Percentiles rank a stretch among this genome's conserved stretches.
Conservation (phyloP, 2,888 invertebrate genomes). For the Mactromeris polynyma region DNA sequence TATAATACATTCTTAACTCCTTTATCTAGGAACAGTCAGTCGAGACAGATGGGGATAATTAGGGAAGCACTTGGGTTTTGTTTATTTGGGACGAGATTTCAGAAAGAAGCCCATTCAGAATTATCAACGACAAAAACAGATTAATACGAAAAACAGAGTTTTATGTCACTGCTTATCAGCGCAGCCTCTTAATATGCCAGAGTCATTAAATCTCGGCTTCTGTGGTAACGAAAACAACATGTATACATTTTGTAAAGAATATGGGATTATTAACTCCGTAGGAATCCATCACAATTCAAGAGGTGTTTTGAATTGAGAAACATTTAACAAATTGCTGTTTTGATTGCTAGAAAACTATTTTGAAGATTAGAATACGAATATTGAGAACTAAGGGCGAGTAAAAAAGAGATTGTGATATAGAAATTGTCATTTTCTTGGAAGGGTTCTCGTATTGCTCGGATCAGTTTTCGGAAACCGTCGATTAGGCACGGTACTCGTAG, state of each 20-base stretch:
- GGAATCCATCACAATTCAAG: neutral
- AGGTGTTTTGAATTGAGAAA: neutral
- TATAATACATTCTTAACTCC: neutral
- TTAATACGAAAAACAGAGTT: conserved; percentile 24
- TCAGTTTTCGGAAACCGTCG: neutral
- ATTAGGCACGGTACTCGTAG: neutral
- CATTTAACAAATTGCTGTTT: neutral
- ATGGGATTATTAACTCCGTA: neutral
- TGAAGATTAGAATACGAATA: neutral
- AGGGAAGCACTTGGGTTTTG: neutral
- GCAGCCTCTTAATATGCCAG: neutral
- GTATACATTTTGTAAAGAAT: neutral
- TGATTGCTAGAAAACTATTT: neutral
- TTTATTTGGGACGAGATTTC: neutral
- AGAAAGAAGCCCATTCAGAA: conserved; percentile 26
- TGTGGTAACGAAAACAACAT: neutral
- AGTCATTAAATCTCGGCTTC: neutral
- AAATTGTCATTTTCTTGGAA: neutral
- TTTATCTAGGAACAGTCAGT: neutral
- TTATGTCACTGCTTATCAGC: conserved; percentile 34
- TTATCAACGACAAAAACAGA: conserved; percentile 37
- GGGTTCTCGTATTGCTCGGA: neutral
- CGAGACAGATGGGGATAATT: conserved; percentile 1
- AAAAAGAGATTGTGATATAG: neutral
- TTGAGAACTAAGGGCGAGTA: neutral